A percentile compares a stretch with the other conserved stretches of the same genome.
Conservation (phyloP, 64 coral and sea anemone genomes). For the Actinia tenebrosa region DNA sequence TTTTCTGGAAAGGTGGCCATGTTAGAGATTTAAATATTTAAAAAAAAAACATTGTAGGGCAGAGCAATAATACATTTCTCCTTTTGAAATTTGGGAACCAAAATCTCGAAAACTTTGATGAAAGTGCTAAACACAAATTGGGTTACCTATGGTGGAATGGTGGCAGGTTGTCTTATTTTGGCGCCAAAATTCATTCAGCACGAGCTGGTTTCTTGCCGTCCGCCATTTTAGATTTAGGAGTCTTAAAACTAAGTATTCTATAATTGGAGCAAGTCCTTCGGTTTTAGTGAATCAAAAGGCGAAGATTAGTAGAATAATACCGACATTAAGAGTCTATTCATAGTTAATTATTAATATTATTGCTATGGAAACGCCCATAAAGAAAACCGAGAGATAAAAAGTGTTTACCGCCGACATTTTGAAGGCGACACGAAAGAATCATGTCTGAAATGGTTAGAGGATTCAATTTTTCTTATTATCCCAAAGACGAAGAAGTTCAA, state of each 20-base stretch:
- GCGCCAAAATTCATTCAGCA: background rate
- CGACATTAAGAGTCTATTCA: background rate
- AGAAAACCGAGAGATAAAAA: background rate
- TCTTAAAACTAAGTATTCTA: background rate
- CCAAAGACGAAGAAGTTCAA: conserved; percentile 57
- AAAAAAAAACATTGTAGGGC: too few relatives aligned
- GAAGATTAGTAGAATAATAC: background rate
- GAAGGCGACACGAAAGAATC: background rate
- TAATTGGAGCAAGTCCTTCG: background rate
- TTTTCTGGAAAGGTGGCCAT: too few relatives aligned
- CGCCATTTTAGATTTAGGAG: background rate
- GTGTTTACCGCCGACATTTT: background rate
- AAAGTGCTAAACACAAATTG: background rate
- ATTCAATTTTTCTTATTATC: conserved; percentile 57
- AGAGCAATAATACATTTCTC: too few relatives aligned
- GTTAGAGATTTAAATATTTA: too few relatives aligned
- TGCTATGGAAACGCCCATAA: conserved; percentile 17
- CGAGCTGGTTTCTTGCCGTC: background rate
- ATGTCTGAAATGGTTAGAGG: conserved; percentile 23
- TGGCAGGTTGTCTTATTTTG: background rate
- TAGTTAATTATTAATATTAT: conserved; percentile 22
- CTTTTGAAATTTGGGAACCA: too few relatives aligned
- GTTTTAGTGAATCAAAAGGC: background rate
- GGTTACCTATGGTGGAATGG: background rate
- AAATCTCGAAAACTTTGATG: background rate